Conservation (phyloP, 2,888 invertebrate species). For the Andrena hattorfiana region DNA sequence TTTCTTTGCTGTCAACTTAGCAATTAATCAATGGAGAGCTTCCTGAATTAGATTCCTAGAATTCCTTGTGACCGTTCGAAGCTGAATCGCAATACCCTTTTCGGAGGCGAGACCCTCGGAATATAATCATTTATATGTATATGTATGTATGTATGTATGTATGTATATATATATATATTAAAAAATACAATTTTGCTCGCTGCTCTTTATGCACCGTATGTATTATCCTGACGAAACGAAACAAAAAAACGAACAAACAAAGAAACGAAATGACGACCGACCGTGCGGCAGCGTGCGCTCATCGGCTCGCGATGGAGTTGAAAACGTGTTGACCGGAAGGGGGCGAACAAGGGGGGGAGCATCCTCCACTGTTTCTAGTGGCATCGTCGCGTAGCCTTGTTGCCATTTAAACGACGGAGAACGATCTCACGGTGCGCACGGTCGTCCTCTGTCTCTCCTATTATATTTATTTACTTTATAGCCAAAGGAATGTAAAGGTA, state of each 20-base stretch:
- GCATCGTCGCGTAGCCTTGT: background rate
- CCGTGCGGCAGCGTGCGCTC: slow-evolving; percentile 28
- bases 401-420: slow-evolving; percentile 19
- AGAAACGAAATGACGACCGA: slow-evolving; percentile 25
- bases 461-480: slow-evolving; percentile 81
- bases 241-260: slow-evolving; percentile 33
- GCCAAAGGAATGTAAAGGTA: slow-evolving; percentile 85
- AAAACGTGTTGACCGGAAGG: background rate
- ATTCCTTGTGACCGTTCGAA: slow-evolving; percentile 47
- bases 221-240: slow-evolving; percentile 49
- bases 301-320: background rate
- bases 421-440: slow-evolving; percentile 55
- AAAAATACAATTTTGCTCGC: slow-evolving; percentile 73
- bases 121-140: slow-evolving; percentile 39
- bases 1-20: slow-evolving; percentile 15
- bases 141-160: slow-evolving; percentile 6
- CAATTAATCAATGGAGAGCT: slow-evolving; percentile 16
- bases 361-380: background rate
- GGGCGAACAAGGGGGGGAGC: background rate
- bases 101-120: slow-evolving; percentile 47
- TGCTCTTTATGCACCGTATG: slow-evolving; percentile 46
- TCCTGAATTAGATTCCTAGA: slow-evolving; percentile 47
- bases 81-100: slow-evolving; percentile 60
- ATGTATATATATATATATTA: slow-evolving; percentile 55
- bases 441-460: slow-evolving; percentile 36